A percentile compares a stretch with the other conserved stretches of the same genome.
These are phyloP conservation scores for Aphodius granarius DNA, from an alignment of 2,888 invertebrate genomes.

Conservation along the genomic window DNA sequence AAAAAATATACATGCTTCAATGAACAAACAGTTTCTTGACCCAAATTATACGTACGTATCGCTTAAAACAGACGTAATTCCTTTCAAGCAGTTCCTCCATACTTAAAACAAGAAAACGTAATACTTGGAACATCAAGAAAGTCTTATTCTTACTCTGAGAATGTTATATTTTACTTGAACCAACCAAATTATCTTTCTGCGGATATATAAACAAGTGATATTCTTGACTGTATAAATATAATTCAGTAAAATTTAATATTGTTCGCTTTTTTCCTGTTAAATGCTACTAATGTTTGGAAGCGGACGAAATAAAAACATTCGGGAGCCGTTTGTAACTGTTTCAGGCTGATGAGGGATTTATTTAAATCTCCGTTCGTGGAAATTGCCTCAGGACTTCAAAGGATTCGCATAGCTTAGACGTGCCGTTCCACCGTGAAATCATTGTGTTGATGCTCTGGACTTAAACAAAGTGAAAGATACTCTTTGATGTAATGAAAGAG, in stretches of 20 bases:
- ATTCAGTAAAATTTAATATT: neutral
- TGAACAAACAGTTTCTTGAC: too few relatives aligned
- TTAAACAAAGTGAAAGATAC: neutral
- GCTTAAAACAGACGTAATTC: too few relatives aligned
- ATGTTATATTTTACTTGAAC: too few relatives aligned
- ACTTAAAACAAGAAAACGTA: too few relatives aligned
- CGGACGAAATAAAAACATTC: neutral
- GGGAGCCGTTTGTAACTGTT: too few relatives aligned
- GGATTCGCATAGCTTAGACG: neutral
- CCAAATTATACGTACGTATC: too few relatives aligned
- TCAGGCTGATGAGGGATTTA: neutral
- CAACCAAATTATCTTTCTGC: too few relatives aligned
- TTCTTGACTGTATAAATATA: neutral
- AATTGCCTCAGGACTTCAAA: neutral
- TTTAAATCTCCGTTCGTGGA: neutral
- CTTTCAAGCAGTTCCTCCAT: too few relatives aligned
- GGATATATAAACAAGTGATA: too few relatives aligned
- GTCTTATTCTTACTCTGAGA: too few relatives aligned
- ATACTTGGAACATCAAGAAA: too few relatives aligned
- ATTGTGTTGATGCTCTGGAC: neutral
- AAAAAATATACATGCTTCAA: too few relatives aligned
- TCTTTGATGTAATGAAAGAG: neutral
- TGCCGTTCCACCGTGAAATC: neutral
- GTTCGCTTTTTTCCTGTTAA: neutral
- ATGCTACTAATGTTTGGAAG: neutral